Base-by-base conservation (phyloP, 1,140 invertebrate genomes). In the Halesus radiatus region DNA sequence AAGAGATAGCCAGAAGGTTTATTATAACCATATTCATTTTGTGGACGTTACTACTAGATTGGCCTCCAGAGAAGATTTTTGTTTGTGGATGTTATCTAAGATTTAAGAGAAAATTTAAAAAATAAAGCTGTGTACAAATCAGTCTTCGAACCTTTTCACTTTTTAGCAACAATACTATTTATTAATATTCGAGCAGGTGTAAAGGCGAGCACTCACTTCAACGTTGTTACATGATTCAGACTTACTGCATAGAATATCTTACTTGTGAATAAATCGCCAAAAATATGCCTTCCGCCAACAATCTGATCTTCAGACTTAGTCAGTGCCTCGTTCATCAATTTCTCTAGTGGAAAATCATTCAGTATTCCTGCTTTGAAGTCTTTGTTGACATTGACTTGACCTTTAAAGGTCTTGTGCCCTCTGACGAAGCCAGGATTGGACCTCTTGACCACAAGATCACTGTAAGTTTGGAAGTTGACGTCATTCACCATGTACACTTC, bases 241-340 rank as follows among this genome's bases (percentile, higher is more conserved):
- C 1, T 32, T 45, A 45, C 1, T 45, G 37, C 1, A 13, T 29
- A 3, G 0, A 13, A 45, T 13, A 22, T 7, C 37, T 13, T 62
- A 80, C 79, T 73, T 80, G 80, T 53, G 37, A 32, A 53, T 26
- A 80, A 45, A 45, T 78, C 72, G 20, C 80, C 26, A 32, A 83
- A 26, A 6, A 26, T 60, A 20, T 83, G 81, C 26, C 53, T 73
- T 75, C 83, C 84, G 7, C 13, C 13, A 29, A 88, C 83, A 22
- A 74, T 15, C 78, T 87, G 86, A 70, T 86, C 29, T 0, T 8
- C 78, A 32, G 77, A 56, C 52, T 83, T 85, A 3, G 84, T 87
- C 10, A 87, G 72, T 3, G 85, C 85, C 7, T 86, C 84, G 16
- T 82, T 26, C 6, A 84, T 72, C 16, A 87, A 72, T 50, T 26